Evolutionary conservation across 2,113 vertebrate species (phyloP), one percentile per base, ranked within the genome.

Genomic region (Neopipo cinnamomea): DNA sequence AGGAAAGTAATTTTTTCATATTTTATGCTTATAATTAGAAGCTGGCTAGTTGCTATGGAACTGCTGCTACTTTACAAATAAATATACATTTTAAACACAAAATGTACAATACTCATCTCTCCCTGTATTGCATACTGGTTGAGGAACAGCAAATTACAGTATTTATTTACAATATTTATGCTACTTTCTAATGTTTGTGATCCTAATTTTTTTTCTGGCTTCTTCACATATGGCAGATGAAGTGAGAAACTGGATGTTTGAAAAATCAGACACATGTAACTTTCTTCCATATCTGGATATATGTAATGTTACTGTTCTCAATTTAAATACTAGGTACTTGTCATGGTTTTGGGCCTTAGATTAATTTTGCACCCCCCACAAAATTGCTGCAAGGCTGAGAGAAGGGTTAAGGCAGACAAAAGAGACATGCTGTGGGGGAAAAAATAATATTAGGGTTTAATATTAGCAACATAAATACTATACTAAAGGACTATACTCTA

Each of bases 101-200:
- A 88, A 88, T 63, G 77, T 6, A 67, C 6, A 77, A 33, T 74
- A 71, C 3, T 74, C 8, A 52, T 62, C 18, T 70, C 35, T 63
- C 21, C 41, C 37, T 53, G 56, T 12, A 59, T 17, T 83, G 17
- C 31, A 71, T 50, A 63, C 11, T 62, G 55, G 31, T 88, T 89
- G 47, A 49, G 88, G 68, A 90, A 82, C 28, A 77, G 39, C 35
- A 93, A 62, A 87, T 82, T 73, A 77, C 33, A 91, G 41, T 91
- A 90, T 88, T 93, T 94, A 58, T 91, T 85, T 73, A 74, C 33
- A 91, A 44, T 91, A 88, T 88, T 93, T 94, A 90, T 44, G 47
- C 39, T 74, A 23, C 80, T 82, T 94, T 30, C 46, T 27, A 76
- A 55, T 42, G 16, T 52, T 70, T 79, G 30, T 82, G 44, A 95